These are phyloP conservation scores for Liodrosophila aerea DNA, from an alignment of 2,888 invertebrate genomes.

Conservation along the genomic window DNA sequence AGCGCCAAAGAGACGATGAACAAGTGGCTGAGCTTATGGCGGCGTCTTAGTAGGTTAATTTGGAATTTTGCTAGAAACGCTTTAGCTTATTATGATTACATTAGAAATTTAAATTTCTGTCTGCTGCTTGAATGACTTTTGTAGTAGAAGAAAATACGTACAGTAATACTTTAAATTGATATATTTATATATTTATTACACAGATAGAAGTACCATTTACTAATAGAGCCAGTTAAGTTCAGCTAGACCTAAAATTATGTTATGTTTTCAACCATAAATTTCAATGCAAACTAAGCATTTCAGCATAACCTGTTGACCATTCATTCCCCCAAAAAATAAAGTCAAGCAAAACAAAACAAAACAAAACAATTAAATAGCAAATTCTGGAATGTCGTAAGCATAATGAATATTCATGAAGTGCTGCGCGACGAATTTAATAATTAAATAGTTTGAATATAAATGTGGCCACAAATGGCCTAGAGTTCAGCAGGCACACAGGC, in stretches of 20 bases:
- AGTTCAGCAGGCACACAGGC: constrained; percentile 13
- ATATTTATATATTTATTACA: too few species aligned
- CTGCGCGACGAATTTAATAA: constrained; percentile 60
- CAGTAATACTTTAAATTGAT: too few species aligned
- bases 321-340: too few species aligned
- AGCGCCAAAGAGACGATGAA: constrained; percentile 24
- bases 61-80: constrained; percentile 24
- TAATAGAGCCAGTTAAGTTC: too few species aligned
- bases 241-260: too few species aligned
- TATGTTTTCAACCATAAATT: not conserved
- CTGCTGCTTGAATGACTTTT: constrained; percentile 9
- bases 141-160: not conserved
- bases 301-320: constrained; percentile 38
- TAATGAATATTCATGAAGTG: constrained; percentile 70
- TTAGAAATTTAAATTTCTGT: constrained; percentile 26
- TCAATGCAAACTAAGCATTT: too few species aligned
- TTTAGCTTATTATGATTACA: constrained; percentile 43
- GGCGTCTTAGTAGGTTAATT: constrained; percentile 34
- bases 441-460: constrained; percentile 69
- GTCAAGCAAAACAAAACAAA: constrained; percentile 14
- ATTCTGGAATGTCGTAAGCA: constrained; percentile 64
- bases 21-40: constrained; percentile 24
- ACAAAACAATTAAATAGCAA: constrained; percentile 66
- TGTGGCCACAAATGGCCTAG: constrained; percentile 45
- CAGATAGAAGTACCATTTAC: too few species aligned